Conservation (phyloP, 2,888 invertebrate species). For the Spialia ferax region DNA sequence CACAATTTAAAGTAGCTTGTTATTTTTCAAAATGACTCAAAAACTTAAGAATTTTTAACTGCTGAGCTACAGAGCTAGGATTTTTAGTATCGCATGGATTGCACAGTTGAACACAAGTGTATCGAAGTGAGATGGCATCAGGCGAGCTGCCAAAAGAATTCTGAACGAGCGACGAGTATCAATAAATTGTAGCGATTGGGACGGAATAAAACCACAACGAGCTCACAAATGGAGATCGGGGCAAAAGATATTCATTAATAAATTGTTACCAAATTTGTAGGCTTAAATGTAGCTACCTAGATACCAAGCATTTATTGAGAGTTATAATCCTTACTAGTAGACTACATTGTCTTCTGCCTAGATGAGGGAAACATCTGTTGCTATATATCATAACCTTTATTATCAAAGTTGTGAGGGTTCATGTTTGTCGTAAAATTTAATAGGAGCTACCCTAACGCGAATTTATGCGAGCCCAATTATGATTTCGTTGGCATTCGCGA, state of each 20-base stretch:
- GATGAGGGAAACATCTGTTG: constrained; percentile 61
- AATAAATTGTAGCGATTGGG: constrained; percentile 27
- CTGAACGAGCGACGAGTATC: constrained; percentile 17
- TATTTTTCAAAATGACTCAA: too few species aligned
- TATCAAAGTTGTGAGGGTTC: constrained; percentile 81
- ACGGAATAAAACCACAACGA: constrained; percentile 3
- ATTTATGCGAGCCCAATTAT: constrained; percentile 74
- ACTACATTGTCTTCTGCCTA: constrained; percentile 39
- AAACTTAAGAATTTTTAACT: neutral
- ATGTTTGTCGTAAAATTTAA: constrained; percentile 82
- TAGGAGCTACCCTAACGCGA: constrained; percentile 71
- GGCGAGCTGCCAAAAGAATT: constrained; percentile 36
- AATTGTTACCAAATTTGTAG: too few species aligned
- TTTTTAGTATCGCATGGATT: constrained; percentile 18
- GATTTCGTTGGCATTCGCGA: constrained; percentile 52
- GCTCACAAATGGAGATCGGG: neutral
- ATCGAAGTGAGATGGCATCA: constrained; percentile 30
- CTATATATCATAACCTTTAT: constrained; percentile 79
- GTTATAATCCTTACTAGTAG: constrained; percentile 45
- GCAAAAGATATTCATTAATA: too few species aligned
- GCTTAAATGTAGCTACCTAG: too few species aligned
- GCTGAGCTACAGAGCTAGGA: neutral
- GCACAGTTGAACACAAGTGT: constrained; percentile 15
- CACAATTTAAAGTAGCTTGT: too few species aligned
- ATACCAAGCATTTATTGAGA: constrained; percentile 16